These are phyloP conservation scores for Sarcophaga caerulescens DNA, from an alignment of 2,888 invertebrate genomes.

Conservation along the genomic window DNA sequence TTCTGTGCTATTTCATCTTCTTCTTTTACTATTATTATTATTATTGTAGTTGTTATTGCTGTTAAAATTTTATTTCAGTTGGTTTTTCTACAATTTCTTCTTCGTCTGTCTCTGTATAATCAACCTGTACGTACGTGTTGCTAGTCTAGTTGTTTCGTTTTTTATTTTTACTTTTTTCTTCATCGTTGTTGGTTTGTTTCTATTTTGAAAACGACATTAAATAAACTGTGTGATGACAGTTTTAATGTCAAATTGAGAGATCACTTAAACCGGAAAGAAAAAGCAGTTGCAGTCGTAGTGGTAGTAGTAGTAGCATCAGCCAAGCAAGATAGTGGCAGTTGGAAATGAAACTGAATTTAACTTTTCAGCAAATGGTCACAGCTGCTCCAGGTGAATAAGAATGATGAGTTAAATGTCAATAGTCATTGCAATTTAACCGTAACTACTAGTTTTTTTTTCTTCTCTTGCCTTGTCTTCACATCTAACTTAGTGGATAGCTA, in stretches of 20 bases:
- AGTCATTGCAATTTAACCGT: not conserved
- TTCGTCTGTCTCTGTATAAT: not conserved
- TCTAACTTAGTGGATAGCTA: no score
- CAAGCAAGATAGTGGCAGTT: not conserved
- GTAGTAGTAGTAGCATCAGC: not conserved
- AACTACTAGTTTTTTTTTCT: not conserved
- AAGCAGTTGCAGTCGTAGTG: not conserved
- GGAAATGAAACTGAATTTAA: conserved; percentile 15
- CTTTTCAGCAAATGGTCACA: not conserved
- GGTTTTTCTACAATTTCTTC: not conserved
- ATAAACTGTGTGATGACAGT: conserved; percentile 64
- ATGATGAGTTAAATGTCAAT: not conserved
- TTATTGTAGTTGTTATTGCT: conserved; percentile 21
- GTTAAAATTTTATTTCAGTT: conserved; percentile 7
- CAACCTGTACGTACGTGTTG: conserved; percentile 15
- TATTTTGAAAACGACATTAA: conserved; percentile 64
- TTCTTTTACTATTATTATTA: no score
- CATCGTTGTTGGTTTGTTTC: conserved; percentile 19
- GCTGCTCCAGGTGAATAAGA: not conserved
- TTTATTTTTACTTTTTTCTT: not conserved
- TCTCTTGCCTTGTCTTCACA: not conserved
- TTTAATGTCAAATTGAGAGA: conserved; percentile 68
- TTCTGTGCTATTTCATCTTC: not conserved
- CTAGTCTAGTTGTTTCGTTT: not conserved
- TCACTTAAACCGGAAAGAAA: conserved; percentile 46